Conservation (phyloP, 1,140 invertebrate species). For the Muscidifurax raptorellus region DNA sequence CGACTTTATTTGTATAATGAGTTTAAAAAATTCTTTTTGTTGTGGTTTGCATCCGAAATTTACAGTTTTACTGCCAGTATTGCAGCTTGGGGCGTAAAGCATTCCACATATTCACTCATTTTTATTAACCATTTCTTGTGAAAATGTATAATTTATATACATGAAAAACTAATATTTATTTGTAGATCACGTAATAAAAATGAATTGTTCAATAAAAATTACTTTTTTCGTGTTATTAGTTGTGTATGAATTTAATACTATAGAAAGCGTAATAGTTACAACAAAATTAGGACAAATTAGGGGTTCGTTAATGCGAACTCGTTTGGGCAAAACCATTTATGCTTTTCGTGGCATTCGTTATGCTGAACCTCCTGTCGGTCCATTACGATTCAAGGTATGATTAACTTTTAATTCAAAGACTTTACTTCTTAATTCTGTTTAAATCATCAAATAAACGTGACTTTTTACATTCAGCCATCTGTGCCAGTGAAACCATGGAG, state of each 20-base stretch:
- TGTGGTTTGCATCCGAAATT: too few relatives aligned
- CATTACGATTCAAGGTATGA: constrained; percentile 79
- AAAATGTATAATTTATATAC: too few relatives aligned
- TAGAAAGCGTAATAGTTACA: neutral
- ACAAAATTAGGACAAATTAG: constrained; percentile 69
- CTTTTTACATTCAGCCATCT: neutral
- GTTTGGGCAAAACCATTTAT: constrained; percentile 76
- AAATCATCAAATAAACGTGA: neutral
- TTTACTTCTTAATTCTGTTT: neutral
- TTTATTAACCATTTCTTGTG: too few relatives aligned
- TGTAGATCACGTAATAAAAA: neutral
- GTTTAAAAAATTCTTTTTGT: too few relatives aligned
- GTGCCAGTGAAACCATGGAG: constrained; percentile 74
- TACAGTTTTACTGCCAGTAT: too few relatives aligned
- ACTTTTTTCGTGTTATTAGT: neutral
- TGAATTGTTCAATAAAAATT: neutral
- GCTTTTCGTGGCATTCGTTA: constrained; percentile 82
- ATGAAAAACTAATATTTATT: too few relatives aligned
- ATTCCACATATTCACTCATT: too few relatives aligned
- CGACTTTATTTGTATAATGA: too few relatives aligned
- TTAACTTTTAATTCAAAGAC: constrained; percentile 21
- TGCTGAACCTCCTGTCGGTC: constrained; percentile 78
- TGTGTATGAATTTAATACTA: neutral
- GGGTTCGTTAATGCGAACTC: constrained; percentile 66
- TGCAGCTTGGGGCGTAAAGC: too few relatives aligned